These are phyloP conservation scores for Lanistes nyassanus DNA, from an alignment of 1,140 invertebrate genomes.

Conservation along the genomic window DNA sequence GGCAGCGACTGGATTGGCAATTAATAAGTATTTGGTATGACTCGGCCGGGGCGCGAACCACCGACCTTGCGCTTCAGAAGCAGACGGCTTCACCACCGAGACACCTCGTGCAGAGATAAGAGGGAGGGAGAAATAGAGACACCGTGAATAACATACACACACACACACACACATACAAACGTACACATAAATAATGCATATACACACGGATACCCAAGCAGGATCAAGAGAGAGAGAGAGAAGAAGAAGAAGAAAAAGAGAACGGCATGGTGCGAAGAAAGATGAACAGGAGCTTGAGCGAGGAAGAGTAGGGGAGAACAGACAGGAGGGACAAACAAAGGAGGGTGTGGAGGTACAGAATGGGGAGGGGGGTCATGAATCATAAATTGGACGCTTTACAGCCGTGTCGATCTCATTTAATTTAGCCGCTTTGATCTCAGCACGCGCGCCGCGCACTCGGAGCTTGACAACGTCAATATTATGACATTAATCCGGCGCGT, in stretches of 20 bases:
- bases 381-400: slow-evolving; percentile 3
- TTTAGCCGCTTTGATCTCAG: slow-evolving; percentile 6
- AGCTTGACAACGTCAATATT: slow-evolving; percentile 3
- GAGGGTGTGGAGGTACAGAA: not conserved
- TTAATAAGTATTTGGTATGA: no score
- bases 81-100: no score
- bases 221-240: not conserved
- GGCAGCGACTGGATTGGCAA: no score
- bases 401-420: not conserved
- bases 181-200: not conserved
- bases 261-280: not conserved
- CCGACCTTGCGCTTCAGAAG: no score
- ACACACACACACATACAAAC: not conserved
- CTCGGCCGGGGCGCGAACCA: no score
- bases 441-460: not conserved
- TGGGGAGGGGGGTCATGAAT: not conserved
- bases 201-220: not conserved
- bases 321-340: not conserved
- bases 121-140: not conserved
- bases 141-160: not conserved
- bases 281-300: not conserved
- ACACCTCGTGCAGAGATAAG: not conserved
- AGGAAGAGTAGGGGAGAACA: not conserved
- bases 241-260: not conserved
- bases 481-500: slow-evolving; percentile 9